Percentiles rank a stretch among this genome's conserved stretches.
Conservation (phyloP, 2,797 vertebrate genomes). For the Acrossocheilus wenchowensis region DNA sequence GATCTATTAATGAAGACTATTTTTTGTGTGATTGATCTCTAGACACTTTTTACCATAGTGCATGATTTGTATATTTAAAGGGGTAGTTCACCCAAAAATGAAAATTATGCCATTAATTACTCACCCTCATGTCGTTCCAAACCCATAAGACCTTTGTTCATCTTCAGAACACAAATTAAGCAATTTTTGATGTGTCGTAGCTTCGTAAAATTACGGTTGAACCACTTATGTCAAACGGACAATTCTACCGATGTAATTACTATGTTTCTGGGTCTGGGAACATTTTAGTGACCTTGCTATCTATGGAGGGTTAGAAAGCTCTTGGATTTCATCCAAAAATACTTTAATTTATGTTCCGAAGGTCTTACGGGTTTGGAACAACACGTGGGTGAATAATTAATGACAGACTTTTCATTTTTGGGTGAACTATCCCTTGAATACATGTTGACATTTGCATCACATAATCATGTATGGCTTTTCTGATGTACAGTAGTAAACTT, state of each 20-base stretch:
- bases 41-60: not conserved
- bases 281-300: not conserved
- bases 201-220: not conserved
- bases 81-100: not conserved
- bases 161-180: not conserved
- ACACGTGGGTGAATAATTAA: too few relatives aligned
- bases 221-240: not conserved
- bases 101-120: not conserved
- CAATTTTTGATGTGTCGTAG: not conserved
- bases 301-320: too few relatives aligned
- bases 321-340: too few relatives aligned
- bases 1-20: not conserved
- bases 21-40: not conserved
- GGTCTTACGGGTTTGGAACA: too few relatives aligned
- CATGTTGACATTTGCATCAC: too few relatives aligned
- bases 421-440: too few relatives aligned
- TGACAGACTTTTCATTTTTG: too few relatives aligned
- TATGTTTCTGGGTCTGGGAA: not conserved
- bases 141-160: not conserved
- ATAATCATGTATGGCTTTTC: not conserved
- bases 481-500: not conserved
- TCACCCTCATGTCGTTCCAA: not conserved
- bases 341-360: too few relatives aligned
- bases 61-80: not conserved
- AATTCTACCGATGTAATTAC: not conserved